Evolutionary conservation across 2,888 invertebrate genomes (phyloP), one percentile per base, ranked within the genome.

Genomic region (Scotopteryx bipunctaria): DNA sequence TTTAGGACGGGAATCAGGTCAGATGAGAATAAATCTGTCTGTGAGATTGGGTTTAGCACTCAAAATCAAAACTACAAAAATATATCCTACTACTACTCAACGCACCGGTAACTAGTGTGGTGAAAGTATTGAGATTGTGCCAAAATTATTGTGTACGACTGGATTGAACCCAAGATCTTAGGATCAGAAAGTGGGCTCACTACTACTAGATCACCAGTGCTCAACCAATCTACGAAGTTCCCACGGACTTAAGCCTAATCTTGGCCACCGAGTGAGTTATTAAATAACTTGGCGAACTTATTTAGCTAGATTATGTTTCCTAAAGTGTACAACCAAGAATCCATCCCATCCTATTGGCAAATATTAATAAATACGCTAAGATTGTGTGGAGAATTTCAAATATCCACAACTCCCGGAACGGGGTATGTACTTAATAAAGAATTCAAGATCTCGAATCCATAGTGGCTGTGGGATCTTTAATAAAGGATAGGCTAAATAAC

Each of bases 381-480:
- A 69, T 73, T 71, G 56, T 59, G 55, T 56, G 59, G 67, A 68
- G 68, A 59, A 72, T 74, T 73, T 68, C 61, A 71, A 76, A 73
- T 73, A 80, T 77, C 67, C 69, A 62, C 61, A 66, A 61, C 59
- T 66, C 66, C 58, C 53, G 71, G 70, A 69, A 66, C 64, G 68
- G 71, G 64, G n/a, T 71, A 42, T 49, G 58, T 53, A 56, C 67
- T 73, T 73, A 59, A 67, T 66, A 61, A 79, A 76, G 80, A 82
- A 83, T 79, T 76, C 65, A 70, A 69, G 73, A 73, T 81, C 80
- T 81, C 76, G 75, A 66, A 68, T 66, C 74, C 72, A 68, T 75
- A 74, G 72, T 61, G 37, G 50, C 49, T 52, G 37, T 72, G 68
- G 70, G 67, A 67, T 71, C 64, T 75, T 79, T 78, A 77, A 76